Evolutionary conservation across 2,888 invertebrate genomes (phyloP).

Genomic region (Heliconius ethilla): DNA sequence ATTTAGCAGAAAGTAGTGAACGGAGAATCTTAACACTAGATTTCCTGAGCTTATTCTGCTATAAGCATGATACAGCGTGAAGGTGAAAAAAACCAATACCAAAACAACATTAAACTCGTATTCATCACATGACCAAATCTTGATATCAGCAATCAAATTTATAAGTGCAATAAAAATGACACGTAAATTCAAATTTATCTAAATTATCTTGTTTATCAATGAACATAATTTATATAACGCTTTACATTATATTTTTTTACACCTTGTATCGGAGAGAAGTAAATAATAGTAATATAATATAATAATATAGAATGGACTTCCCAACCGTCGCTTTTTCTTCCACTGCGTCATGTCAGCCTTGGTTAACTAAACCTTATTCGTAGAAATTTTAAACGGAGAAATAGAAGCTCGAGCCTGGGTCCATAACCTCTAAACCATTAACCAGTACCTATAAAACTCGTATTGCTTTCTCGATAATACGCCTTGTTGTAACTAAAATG

Average conservation of each 20-base stretch:
- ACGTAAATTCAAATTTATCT: background rate
- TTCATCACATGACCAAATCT: background rate
- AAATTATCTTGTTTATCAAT: slow-evolving; percentile 5
- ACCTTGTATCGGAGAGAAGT: no score
- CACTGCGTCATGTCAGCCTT: no score
- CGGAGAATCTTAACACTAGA: no score
- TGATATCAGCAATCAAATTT: slow-evolving; percentile 12
- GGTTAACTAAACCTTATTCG: no score
- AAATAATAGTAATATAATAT: no score
- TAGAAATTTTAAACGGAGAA: no score
- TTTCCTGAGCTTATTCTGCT: no score
- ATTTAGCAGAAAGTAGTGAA: no score
- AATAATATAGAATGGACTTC: no score
- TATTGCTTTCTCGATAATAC: slow-evolving; percentile 9
- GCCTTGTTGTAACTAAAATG: slow-evolving; percentile 6
- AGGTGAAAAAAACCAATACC: no score
- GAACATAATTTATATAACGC: background rate
- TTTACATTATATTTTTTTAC: background rate
- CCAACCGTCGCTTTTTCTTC: no score
- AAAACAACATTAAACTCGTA: background rate
- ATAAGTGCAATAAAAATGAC: slow-evolving; percentile 2
- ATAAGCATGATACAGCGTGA: no score
- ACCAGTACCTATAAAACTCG: slow-evolving; percentile 1
- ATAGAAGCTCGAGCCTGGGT: background rate
- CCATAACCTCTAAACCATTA: slow-evolving; percentile 2